Percentiles rank a stretch among this genome's conserved stretches.
These are phyloP conservation scores for Calypte anna DNA, from an alignment of 2,113 vertebrate genomes.

Conservation along the genomic window DNA sequence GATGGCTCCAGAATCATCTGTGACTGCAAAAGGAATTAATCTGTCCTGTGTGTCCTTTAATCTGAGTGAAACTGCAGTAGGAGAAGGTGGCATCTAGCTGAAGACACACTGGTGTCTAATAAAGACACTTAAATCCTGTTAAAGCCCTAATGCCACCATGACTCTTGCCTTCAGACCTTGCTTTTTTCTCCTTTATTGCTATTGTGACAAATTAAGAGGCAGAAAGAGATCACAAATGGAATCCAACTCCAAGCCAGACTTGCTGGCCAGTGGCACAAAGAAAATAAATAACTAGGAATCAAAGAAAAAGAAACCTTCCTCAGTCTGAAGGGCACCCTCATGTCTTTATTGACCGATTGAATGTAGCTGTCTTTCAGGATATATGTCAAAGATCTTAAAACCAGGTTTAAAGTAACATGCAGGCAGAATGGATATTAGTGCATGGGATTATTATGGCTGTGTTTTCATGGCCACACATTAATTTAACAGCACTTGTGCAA, in stretches of 20 bases:
- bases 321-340: neutral
- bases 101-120: neutral
- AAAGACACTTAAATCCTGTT: neutral
- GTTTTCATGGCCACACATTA: neutral
- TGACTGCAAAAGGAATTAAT: neutral
- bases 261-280: neutral
- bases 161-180: neutral
- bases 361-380: neutral
- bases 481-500: neutral
- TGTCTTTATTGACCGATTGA: neutral
- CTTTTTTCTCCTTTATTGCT: neutral
- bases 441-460: neutral
- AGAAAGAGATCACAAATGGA: neutral
- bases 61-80: neutral
- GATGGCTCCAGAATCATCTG: neutral
- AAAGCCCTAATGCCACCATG: neutral
- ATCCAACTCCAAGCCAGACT: neutral
- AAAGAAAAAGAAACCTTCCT: neutral
- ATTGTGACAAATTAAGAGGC: neutral
- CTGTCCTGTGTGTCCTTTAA: neutral
- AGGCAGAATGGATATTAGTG: neutral
- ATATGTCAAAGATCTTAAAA: rapidly evolving
- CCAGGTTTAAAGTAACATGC: neutral
- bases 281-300: neutral
- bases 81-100: neutral